Conservation (phyloP, 2,888 invertebrate genomes). For the Bimastos eiseni region DNA sequence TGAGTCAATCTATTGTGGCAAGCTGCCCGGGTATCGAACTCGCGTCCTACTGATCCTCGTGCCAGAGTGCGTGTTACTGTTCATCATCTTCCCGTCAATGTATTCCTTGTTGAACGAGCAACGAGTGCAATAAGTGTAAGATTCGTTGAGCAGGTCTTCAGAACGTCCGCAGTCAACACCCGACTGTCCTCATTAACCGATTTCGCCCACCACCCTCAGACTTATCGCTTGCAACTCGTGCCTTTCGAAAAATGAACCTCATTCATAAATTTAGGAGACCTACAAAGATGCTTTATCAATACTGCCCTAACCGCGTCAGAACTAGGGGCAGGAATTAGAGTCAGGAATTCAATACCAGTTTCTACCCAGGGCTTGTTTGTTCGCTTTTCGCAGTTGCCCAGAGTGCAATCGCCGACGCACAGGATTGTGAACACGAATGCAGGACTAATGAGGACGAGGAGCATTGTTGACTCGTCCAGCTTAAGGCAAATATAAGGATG, state of each 20-base stretch:
- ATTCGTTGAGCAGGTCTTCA: background rate
- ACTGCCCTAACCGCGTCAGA: background rate
- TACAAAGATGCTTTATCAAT: background rate
- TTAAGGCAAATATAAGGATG: background rate
- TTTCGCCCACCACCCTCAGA: background rate
- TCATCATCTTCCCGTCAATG: too few relatives aligned
- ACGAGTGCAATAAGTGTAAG: background rate
- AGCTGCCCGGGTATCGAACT: too few relatives aligned
- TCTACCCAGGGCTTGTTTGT: too few relatives aligned
- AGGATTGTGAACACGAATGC: background rate
- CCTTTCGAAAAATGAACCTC: background rate
- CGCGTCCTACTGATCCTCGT: too few relatives aligned
- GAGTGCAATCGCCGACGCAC: background rate
- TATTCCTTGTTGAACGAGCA: background rate
- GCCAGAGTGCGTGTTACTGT: too few relatives aligned
- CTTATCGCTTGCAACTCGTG: background rate
- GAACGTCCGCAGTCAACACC: background rate
- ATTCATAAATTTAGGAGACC: background rate
- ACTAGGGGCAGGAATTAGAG: background rate
- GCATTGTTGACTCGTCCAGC: conserved; percentile 4
- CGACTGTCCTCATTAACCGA: background rate
- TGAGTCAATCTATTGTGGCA: too few relatives aligned
- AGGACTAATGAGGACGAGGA: background rate
- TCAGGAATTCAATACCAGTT: background rate
- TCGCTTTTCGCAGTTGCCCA: too few relatives aligned